A percentile compares a stretch with the other conserved stretches of the same genome.
Conservation (phyloP, 2,888 invertebrate species). For the Anagyrus pseudococci region DNA sequence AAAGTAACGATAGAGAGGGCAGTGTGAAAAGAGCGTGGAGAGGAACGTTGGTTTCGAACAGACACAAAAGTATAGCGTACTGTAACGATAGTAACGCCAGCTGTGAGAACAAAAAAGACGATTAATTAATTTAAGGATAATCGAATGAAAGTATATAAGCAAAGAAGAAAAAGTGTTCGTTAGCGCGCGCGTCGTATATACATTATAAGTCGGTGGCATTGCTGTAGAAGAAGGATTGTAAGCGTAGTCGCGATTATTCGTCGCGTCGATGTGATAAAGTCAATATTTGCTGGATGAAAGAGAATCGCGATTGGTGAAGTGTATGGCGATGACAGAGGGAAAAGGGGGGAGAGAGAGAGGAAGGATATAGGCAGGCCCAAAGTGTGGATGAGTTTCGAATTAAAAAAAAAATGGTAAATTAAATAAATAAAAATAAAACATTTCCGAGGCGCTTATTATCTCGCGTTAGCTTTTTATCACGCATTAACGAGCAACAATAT, state of each 20-base stretch:
- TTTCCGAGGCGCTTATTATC: slow-evolving; percentile 38
- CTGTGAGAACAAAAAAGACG: slow-evolving; percentile 27
- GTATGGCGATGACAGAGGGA: slow-evolving; percentile 6
- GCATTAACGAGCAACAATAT: slow-evolving; percentile 4
- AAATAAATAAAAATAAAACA: slow-evolving; percentile 2
- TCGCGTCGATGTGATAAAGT: slow-evolving; percentile 38
- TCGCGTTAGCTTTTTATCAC: slow-evolving; percentile 32
- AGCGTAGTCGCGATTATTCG: slow-evolving; percentile 25
- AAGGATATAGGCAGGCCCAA: too few relatives aligned
- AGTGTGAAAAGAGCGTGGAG: slow-evolving; percentile 13
- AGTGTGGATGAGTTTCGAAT: too few relatives aligned
- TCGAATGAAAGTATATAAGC: too few relatives aligned
- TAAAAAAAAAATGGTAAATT: too few relatives aligned
- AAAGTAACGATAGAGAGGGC: too few relatives aligned
- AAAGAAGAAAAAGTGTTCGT: neutral
- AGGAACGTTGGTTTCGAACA: slow-evolving; percentile 14
- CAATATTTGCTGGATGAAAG: slow-evolving; percentile 32
- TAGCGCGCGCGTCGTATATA: too few relatives aligned
- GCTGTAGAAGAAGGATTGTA: slow-evolving; percentile 18
- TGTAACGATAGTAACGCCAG: slow-evolving; percentile 30
- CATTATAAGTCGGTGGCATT: slow-evolving; percentile 18
- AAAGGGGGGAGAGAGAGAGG: slow-evolving; percentile 9
- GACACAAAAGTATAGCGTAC: too few relatives aligned
- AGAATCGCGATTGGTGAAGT: neutral
- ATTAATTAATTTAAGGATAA: slow-evolving; percentile 34